Conservation (phyloP, 2,797 vertebrate species). For the Galaxias olidus region DNA sequence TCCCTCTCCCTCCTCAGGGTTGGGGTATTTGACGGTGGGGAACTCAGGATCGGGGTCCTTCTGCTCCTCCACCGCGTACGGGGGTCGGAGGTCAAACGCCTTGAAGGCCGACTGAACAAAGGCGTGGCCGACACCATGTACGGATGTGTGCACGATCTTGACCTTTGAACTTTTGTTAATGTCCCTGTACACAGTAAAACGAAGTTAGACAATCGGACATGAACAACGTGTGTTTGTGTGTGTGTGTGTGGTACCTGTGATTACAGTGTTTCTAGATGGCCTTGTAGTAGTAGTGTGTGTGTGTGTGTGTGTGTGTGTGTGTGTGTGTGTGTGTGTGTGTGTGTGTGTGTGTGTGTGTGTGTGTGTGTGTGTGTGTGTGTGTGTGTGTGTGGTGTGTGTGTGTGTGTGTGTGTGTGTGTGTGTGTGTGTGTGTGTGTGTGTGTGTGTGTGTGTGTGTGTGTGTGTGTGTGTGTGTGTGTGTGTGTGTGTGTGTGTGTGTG, state of each 20-base stretch:
- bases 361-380: constrained; percentile 66
- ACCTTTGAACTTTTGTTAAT: constrained; percentile 84
- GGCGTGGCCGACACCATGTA: constrained; percentile 91
- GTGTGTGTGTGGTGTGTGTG: too few relatives aligned
- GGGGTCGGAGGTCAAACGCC: constrained; percentile 87
- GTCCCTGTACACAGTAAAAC: constrained; percentile 67
- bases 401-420: not conserved
- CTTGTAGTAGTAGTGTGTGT: not conserved
- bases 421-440: constrained; percentile 73
- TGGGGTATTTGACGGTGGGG: constrained; percentile 95
- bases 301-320: constrained; percentile 55
- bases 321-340: constrained; percentile 80
- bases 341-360: constrained; percentile 3
- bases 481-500: not conserved
- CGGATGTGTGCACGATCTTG: constrained; percentile 96
- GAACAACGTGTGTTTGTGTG: not conserved
- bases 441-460: constrained; percentile 71
- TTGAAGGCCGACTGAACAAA: constrained; percentile 92
- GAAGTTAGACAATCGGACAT: not conserved
- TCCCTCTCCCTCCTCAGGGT: constrained; percentile 96
- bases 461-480: constrained; percentile 7
- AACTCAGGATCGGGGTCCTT: constrained; percentile 96
- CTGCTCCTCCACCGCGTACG: constrained; percentile 89
- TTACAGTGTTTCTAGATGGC: not conserved
- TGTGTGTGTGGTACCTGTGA: not conserved